Percentiles rank a stretch among this genome's conserved stretches.
These are phyloP conservation scores for Megaptera novaeangliae DNA, from an alignment of 2,113 vertebrate species.

Conservation along the genomic window DNA sequence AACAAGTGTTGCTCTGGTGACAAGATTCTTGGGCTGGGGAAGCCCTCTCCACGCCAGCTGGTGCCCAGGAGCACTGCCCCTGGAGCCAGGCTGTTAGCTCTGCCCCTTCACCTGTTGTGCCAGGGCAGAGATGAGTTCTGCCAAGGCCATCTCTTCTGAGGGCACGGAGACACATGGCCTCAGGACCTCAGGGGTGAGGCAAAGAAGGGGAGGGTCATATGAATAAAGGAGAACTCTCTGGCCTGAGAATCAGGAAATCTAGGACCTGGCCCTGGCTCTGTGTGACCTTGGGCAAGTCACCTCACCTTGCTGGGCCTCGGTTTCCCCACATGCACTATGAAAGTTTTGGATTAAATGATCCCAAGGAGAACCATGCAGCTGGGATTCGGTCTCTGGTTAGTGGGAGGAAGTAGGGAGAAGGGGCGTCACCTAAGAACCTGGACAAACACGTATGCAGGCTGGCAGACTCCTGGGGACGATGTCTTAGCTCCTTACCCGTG, in stretches of 20 bases:
- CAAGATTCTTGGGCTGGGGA: not conserved
- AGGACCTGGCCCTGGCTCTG: not conserved
- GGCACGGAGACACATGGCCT: not conserved
- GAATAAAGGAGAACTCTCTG: not conserved
- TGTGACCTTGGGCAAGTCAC: not conserved
- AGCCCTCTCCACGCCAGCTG: not conserved
- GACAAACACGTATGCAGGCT: not conserved
- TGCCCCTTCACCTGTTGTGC: not conserved
- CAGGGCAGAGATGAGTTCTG: not conserved
- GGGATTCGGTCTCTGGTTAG: not conserved
- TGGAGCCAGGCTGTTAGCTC: not conserved
- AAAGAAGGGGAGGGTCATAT: not conserved
- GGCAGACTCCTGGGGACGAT: not conserved
- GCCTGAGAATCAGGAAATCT: not conserved
- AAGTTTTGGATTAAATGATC: not conserved
- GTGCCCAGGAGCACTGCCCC: not conserved
- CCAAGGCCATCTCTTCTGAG: slow-evolving; percentile 27
- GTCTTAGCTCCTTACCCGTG: too few relatives aligned
- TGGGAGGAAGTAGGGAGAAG: fast-evolving
- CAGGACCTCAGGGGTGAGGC: not conserved
- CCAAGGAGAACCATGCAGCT: not conserved
- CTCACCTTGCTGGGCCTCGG: not conserved
- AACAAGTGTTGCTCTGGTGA: not conserved
- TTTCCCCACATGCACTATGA: not conserved
- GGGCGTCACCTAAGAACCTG: not conserved